Conservation (phyloP, 1,140 invertebrate species). For the Cydia fagiglandana region DNA sequence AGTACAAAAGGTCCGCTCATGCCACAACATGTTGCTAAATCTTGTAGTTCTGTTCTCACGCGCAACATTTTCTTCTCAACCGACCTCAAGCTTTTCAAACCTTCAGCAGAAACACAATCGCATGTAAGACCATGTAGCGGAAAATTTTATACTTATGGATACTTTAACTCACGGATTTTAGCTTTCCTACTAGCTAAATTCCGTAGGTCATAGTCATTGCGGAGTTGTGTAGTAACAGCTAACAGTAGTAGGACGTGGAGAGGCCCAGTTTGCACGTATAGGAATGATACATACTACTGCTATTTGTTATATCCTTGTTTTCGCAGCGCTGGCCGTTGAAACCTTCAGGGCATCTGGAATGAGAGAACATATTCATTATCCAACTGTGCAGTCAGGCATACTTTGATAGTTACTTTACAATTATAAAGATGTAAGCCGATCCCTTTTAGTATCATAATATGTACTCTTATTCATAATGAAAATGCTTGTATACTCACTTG, state of each 20-base stretch:
- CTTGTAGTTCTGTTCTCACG: neutral
- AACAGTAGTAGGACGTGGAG: conserved; percentile 78
- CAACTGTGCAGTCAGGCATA: conserved; percentile 18
- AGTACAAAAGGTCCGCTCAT: conserved; percentile 11
- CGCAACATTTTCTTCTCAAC: neutral
- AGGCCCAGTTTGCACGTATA: conserved; percentile 79
- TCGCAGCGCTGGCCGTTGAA: conserved; percentile 91
- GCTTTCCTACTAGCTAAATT: conserved; percentile 1
- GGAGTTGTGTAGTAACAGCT: conserved; percentile 50
- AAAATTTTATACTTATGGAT: neutral
- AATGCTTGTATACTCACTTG: conserved; percentile 82
- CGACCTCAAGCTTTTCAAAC: neutral
- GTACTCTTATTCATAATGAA: too few species aligned
- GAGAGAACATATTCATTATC: conserved; percentile 38
- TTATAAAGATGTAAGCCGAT: neutral
- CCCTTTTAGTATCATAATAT: neutral
- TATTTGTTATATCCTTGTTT: conserved; percentile 84
- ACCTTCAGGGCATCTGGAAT: conserved; percentile 90
- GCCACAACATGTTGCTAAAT: neutral
- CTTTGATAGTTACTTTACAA: neutral
- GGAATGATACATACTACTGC: conserved; percentile 79
- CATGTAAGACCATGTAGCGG: neutral
- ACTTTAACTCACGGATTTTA: conserved; percentile 9
- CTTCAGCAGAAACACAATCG: neutral
- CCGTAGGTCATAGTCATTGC: neutral